These are phyloP conservation scores for Laterallus jamaicensis DNA, from an alignment of 2,113 vertebrate species.

Conservation along the genomic window DNA sequence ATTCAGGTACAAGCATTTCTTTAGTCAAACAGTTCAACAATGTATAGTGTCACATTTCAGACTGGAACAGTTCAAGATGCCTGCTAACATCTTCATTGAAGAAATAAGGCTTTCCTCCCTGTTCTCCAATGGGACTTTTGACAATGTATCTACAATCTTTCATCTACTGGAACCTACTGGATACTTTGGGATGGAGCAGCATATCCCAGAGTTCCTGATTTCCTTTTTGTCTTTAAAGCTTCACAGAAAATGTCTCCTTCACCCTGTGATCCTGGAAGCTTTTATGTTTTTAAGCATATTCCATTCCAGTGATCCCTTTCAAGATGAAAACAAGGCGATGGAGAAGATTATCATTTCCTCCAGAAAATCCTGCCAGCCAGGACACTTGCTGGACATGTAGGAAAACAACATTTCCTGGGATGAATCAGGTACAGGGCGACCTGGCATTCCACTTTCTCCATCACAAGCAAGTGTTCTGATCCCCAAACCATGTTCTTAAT, in stretches of 20 bases:
- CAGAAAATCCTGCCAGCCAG: neutral
- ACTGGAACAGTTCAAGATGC: neutral
- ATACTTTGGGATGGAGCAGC: neutral
- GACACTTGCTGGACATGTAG: neutral
- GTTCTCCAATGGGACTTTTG: neutral
- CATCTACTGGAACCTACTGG: neutral
- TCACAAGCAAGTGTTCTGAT: neutral
- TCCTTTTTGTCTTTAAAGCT: neutral
- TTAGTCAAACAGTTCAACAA: neutral
- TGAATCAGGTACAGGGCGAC: neutral
- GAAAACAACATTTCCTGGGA: neutral
- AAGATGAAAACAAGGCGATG: neutral
- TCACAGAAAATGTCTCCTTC: neutral
- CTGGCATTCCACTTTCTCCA: neutral
- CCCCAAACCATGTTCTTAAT: neutral
- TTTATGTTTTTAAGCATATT: neutral
- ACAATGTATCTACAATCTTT: neutral
- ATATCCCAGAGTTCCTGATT: neutral
- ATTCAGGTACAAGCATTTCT: neutral
- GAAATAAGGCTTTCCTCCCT: neutral
- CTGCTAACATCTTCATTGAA: neutral
- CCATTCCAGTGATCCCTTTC: neutral
- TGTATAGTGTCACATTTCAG: neutral
- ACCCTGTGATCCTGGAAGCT: neutral
- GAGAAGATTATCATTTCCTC: neutral